Conservation (phyloP, 1,140 invertebrate genomes). For the Papilio polytes region DNA sequence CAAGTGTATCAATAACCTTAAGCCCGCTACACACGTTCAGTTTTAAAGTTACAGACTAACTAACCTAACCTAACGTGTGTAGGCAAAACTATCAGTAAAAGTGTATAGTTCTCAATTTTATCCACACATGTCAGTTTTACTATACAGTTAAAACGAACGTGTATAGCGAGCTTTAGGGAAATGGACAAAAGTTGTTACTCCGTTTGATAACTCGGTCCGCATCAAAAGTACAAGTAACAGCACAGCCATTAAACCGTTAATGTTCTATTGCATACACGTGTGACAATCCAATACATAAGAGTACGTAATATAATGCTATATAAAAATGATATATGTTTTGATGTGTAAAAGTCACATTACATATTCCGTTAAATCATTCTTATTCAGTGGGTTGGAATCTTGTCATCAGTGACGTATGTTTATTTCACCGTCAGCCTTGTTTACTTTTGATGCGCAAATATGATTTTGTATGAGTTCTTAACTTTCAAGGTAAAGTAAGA, state of each 20-base stretch:
- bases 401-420: constrained; percentile 5
- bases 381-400: constrained; percentile 5
- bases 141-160: neutral
- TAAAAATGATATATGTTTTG: constrained; percentile 6
- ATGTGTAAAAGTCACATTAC: constrained; percentile 5
- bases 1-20: neutral
- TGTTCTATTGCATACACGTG: constrained; percentile 11
- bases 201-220: neutral
- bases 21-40: too few relatives aligned
- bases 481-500: neutral
- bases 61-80: too few relatives aligned
- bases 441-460: neutral
- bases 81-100: too few relatives aligned
- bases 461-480: neutral
- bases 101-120: too few relatives aligned
- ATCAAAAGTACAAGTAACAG: neutral
- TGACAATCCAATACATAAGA: neutral
- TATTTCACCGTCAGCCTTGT: neutral
- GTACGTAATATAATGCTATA: neutral
- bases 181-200: constrained; percentile 7
- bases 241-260: neutral
- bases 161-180: neutral
- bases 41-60: too few relatives aligned
- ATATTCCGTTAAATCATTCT: constrained; percentile 22
- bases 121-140: too few relatives aligned